Conservation (phyloP, 2,797 vertebrate genomes). For the Graptemys geographica region DNA sequence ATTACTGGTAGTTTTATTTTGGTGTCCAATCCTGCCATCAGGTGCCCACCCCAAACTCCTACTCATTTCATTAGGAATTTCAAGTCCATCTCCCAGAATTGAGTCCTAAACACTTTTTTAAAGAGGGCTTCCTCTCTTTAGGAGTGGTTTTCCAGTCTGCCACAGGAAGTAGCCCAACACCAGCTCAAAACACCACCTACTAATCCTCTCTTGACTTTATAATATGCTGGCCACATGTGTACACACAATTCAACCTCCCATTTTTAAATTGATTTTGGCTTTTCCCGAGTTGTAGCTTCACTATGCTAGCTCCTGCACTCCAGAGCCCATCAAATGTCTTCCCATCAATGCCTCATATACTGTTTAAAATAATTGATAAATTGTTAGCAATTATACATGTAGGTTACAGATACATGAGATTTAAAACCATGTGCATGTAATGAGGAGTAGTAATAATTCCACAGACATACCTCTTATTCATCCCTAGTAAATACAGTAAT, state of each 20-base stretch:
- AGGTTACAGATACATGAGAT: not conserved
- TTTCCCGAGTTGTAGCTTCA: not conserved
- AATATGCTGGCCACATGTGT: not conserved
- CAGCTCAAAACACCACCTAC: not conserved
- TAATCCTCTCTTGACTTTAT: not conserved
- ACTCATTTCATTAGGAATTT: not conserved
- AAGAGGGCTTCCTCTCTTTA: not conserved
- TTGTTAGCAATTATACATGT: not conserved
- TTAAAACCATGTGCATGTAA: not conserved
- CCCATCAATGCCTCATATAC: not conserved
- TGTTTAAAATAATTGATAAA: not conserved
- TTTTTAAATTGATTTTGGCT: not conserved
- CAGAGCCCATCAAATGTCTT: not conserved
- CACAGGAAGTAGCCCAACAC: not conserved
- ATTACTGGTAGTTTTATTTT: not conserved
- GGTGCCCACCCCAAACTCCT: not conserved
- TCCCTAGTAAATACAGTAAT: not conserved
- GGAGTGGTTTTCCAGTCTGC: not conserved
- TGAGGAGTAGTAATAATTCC: not conserved
- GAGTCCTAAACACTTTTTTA: not conserved
- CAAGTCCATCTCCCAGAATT: not conserved
- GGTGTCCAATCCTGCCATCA: not conserved
- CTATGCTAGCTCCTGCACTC: not conserved
- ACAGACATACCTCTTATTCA: not conserved
- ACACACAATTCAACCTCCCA: not conserved